These are phyloP conservation scores for Pempheris klunzingeri DNA, from an alignment of 2,797 vertebrate genomes.

Conservation along the genomic window DNA sequence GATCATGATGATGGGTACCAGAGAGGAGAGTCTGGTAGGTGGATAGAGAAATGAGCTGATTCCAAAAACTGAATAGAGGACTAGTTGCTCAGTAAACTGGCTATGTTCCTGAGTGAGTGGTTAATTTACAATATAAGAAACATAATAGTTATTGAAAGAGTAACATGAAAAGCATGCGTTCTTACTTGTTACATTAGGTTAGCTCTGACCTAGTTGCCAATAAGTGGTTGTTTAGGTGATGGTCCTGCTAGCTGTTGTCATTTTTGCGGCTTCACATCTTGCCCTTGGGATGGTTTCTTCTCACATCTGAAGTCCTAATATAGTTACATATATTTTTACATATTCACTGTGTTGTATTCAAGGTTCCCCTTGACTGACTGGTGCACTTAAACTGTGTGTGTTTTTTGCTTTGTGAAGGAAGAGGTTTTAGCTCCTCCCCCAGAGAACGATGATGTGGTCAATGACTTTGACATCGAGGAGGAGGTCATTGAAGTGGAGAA, in stretches of 20 bases:
- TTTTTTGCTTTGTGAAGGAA: conserved; percentile 88
- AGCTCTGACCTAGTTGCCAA: neutral
- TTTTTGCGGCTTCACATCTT: neutral
- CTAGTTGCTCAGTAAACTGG: neutral
- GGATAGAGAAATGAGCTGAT: neutral
- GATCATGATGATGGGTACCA: conserved; percentile 99
- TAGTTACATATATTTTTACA: no score
- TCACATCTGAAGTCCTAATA: neutral
- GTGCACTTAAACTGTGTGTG: conserved; percentile 2
- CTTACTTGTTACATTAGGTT: neutral
- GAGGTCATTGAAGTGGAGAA: conserved; percentile 99
- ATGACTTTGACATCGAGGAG: conserved; percentile 99
- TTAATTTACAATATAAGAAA: neutral
- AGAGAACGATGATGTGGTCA: conserved; percentile 97
- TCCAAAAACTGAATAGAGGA: neutral
- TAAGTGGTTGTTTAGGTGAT: neutral
- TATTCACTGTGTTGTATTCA: neutral
- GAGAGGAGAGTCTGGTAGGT: conserved; percentile 97
- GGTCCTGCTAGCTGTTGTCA: neutral
- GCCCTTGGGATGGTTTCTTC: neutral
- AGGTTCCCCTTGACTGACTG: neutral
- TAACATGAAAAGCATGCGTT: neutral
- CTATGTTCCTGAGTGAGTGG: neutral
- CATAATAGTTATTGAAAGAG: neutral
- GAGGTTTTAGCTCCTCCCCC: conserved; percentile 97